Conservation (phyloP, 2,113 vertebrate species). For the Gymnorhina tibicen region DNA sequence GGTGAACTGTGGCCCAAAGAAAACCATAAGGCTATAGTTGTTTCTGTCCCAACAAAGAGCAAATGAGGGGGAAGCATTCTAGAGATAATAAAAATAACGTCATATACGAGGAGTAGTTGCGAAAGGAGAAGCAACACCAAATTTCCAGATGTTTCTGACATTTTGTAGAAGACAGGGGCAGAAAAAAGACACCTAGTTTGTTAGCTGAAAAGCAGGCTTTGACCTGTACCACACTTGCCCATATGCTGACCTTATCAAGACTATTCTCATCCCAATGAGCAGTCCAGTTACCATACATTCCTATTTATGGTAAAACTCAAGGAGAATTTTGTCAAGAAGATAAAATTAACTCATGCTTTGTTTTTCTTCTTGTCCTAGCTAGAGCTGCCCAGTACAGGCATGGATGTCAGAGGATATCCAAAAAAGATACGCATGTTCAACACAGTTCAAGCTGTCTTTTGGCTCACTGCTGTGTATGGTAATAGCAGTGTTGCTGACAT, state of each 20-base stretch:
- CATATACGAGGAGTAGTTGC: background rate
- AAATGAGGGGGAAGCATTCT: background rate
- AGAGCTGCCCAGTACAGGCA: background rate
- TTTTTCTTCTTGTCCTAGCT: background rate
- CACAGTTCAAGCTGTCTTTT: background rate
- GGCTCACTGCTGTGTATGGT: background rate
- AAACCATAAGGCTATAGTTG: background rate
- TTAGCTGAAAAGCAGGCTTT: background rate
- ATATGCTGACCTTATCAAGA: background rate
- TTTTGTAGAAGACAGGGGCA: background rate
- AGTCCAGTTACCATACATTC: background rate
- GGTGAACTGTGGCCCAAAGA: background rate
- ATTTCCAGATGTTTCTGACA: slow-evolving; percentile 29
- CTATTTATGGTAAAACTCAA: background rate
- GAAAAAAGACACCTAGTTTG: background rate
- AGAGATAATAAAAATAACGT: background rate
- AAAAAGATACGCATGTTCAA: background rate
- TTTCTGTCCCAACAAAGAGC: background rate
- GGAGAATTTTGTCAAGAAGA: background rate
- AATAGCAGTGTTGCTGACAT: background rate
- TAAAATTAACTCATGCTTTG: background rate
- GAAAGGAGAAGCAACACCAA: background rate
- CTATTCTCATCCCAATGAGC: background rate
- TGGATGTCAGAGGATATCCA: background rate
- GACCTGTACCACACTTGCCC: background rate